Conservation (phyloP, 1,140 invertebrate species). For the Diabrotica virgifera region DNA sequence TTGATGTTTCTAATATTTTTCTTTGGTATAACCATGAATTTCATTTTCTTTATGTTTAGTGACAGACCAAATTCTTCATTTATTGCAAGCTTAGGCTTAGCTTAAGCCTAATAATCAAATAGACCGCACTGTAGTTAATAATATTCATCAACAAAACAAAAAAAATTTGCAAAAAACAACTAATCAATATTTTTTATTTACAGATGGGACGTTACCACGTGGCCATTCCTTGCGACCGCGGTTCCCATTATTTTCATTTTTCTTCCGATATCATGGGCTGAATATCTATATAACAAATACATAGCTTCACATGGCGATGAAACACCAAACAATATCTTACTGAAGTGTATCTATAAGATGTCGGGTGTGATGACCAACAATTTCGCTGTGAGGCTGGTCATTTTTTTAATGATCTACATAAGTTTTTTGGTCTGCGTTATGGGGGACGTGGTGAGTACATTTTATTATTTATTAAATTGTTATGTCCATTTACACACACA, state of each 20-base stretch:
- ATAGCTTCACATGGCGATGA: conserved; percentile 30
- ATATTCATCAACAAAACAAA: no score
- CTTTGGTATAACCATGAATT: no score
- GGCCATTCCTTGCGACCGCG: conserved; percentile 44
- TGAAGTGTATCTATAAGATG: conserved; percentile 48
- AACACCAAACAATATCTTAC: conserved; percentile 18
- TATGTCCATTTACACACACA: no score
- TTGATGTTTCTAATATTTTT: no score
- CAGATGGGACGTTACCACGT: conserved; percentile 53
- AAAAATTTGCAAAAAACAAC: no score
- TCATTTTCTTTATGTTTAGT: no score
- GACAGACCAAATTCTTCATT: no score
- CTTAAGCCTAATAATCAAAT: no score
- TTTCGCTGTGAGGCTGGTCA: conserved; percentile 56
- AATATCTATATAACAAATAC: conserved; percentile 38
- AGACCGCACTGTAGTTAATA: no score
- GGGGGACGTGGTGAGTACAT: conserved; percentile 57
- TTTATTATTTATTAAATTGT: background rate
- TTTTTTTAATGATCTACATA: conserved; percentile 65
- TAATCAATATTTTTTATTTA: conserved; percentile 21
- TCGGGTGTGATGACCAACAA: conserved; percentile 60
- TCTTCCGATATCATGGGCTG: conserved; percentile 35
- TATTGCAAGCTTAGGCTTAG: no score
- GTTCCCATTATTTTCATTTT: conserved; percentile 43
- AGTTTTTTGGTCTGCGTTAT: conserved; percentile 63